Evolutionary conservation across 2,888 invertebrate genomes (phyloP), one percentile per base, ranked within the genome.

Genomic region (Sarcophaga caerulescens): DNA sequence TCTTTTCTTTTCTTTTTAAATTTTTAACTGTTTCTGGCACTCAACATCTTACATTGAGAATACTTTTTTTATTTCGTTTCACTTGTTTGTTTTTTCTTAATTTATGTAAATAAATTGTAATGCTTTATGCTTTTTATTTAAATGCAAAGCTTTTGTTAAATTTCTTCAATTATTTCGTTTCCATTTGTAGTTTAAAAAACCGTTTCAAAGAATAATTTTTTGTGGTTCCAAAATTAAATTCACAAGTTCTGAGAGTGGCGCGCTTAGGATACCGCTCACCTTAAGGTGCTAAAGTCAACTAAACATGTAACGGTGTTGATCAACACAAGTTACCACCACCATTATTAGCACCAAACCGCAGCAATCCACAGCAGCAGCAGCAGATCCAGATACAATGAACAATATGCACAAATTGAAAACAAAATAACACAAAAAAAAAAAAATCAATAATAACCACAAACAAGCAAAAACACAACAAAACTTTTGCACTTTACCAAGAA

Each of bases 281-380:
- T 86, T 75, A 81, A 86, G 78, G 81, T 86, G 86, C 86, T 84
- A 84, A 86, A 86, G 81, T 86, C 81, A 86, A 86, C 86, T 86
- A 78, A 86, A 86, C 84, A 78, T 75, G 81, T 86, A 86, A 86
- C 84, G 86, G 86, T 84, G 81, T 81, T 81, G 84, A 74, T 81
- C 81, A 71, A 59, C 84, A 84, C 81, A 86, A 86, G 86, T 86
- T 84, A 86, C 86, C 85, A 85, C 60, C 71, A 74, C 12, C 35
- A 57, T 35, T 66, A 52, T 12, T 17, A 52, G 52, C 81, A 52
- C n/a, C 69, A 76, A 47, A 23, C 35, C 35, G 3, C 35, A 35
- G 25, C 25, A 25, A 10, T 35, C 35, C 35, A 35, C 35, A 35
- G 47, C 59, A 47, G 47, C 47, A 47, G 17, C 81, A 52, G n/a